These are phyloP conservation scores for Anas acuta DNA, from an alignment of 2,797 vertebrate species.

Conservation along the genomic window DNA sequence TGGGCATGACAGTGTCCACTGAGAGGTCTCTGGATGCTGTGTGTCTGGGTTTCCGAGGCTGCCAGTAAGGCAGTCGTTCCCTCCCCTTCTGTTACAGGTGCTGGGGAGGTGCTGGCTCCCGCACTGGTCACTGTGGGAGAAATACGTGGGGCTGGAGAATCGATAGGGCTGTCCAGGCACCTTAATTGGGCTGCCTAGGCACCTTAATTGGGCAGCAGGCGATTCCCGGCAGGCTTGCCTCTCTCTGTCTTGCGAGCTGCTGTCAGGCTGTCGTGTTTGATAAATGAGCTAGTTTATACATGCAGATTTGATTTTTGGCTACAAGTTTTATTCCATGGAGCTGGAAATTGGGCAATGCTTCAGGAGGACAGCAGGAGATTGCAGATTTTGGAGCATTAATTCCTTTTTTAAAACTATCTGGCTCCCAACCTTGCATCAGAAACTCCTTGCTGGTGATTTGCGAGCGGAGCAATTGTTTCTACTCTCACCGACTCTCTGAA, in stretches of 20 bases:
- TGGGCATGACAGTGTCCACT: fast-evolving
- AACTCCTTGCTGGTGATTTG: neutral
- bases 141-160: neutral
- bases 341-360: neutral
- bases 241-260: neutral
- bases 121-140: neutral
- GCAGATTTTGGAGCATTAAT: neutral
- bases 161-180: neutral
- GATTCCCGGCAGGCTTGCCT: neutral
- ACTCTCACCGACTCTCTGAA: neutral
- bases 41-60: fast-evolving
- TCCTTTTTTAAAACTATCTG: neutral
- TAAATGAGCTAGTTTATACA: constrained; percentile 2
- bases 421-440: neutral
- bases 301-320: neutral
- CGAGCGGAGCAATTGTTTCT: neutral
- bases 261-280: neutral
- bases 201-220: neutral
- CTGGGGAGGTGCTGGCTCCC: neutral
- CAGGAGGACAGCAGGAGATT: neutral
- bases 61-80: neutral
- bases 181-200: neutral
- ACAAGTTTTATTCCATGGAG: neutral
- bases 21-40: fast-evolving
- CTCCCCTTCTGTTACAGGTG: neutral